phyloP scores from a whole-genome alignment of 2,888 invertebrate species.

The Amblyjoppa fuscipennis region DNA sequence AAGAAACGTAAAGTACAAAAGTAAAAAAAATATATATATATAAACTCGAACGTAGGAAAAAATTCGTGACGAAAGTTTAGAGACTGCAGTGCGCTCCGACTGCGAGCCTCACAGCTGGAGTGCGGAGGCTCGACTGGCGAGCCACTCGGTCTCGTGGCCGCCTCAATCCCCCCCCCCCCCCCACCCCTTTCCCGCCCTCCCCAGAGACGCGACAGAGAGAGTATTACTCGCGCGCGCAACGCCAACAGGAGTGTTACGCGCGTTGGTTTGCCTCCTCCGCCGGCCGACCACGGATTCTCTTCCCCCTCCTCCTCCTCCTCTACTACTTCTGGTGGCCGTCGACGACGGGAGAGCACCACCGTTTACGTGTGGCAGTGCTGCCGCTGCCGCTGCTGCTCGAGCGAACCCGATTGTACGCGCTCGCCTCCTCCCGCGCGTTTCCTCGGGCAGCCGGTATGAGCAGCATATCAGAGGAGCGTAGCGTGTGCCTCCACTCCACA shows the following conservation, averaged over 20 bases:
- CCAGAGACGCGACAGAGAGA: conserved; percentile 54
- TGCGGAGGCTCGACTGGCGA: conserved; percentile 66
- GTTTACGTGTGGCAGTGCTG: neutral
- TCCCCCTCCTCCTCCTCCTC: conserved; percentile 65
- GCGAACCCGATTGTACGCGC: conserved; percentile 51
- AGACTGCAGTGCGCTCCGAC: neutral
- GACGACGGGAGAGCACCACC: conserved; percentile 35
- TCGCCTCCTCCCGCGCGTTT: conserved; percentile 12
- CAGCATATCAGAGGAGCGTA: conserved; percentile 36
- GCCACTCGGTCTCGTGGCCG: conserved; percentile 61
- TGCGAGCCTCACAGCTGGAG: conserved; percentile 58
- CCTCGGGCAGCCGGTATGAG: neutral
- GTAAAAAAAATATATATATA: neutral
- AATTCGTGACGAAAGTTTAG: neutral
- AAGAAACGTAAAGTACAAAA: neutral
- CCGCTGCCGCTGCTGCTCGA: conserved; percentile 36
- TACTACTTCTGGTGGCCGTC: conserved; percentile 21
- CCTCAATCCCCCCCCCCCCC: neutral
- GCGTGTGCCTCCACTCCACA: conserved; percentile 30
- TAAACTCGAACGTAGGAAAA: neutral
- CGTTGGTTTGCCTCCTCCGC: conserved; percentile 55
- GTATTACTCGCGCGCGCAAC: conserved; percentile 50
- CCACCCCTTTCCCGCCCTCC: neutral
- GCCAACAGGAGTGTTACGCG: conserved; percentile 53
- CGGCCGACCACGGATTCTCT: conserved; percentile 54